Base-by-base conservation (phyloP, 2,888 invertebrate genomes). In the Macropis europaea region DNA sequence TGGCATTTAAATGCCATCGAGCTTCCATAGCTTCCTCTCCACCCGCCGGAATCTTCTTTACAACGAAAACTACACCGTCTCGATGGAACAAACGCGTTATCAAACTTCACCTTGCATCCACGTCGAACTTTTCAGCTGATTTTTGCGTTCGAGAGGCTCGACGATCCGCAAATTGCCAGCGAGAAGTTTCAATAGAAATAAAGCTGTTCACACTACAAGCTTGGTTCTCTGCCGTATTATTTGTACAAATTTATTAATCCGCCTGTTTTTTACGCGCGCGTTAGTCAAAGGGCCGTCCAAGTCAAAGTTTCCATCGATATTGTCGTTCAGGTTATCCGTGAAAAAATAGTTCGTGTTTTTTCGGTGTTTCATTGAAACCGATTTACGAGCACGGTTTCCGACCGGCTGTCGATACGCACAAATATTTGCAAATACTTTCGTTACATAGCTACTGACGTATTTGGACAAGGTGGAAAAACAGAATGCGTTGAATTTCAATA, bases 361-460 rank as follows among this genome's bases (percentile, higher is more conserved):
- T 11, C 15, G 47, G 48, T 19, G n/a, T 62, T 56, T 56, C 28
- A 50, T 45, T 15, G 19, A 36, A 54, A 22, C 36, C 48, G 19
- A 54, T 62, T 28, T 32, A 15, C 11, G 30, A 50, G 13, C 1
- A 11, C 3, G 32, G 9, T 5, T 24, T 13, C 28, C n/a, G n/a
- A n/a, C n/a, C n/a, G n/a, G n/a, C n/a, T n/a, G n/a, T n/a, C n/a
- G n/a, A n/a, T n/a, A n/a, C n/a, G n/a, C n/a, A n/a, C n/a, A n/a
- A n/a, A n/a, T n/a, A n/a, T n/a, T n/a, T n/a, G n/a, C n/a, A n/a
- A n/a, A n/a, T n/a, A n/a, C n/a, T n/a, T n/a, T n/a, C n/a, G n/a
- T n/a, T n/a, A n/a, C n/a, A n/a, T n/a, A n/a, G n/a, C n/a, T n/a
- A n/a, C n/a, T n/a, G n/a, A n/a, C n/a, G n/a, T n/a, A n/a, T n/a